Evolutionary conservation across 2,797 vertebrate genomes (phyloP).

Genomic region (Pteronotus mesoamericanus): DNA sequence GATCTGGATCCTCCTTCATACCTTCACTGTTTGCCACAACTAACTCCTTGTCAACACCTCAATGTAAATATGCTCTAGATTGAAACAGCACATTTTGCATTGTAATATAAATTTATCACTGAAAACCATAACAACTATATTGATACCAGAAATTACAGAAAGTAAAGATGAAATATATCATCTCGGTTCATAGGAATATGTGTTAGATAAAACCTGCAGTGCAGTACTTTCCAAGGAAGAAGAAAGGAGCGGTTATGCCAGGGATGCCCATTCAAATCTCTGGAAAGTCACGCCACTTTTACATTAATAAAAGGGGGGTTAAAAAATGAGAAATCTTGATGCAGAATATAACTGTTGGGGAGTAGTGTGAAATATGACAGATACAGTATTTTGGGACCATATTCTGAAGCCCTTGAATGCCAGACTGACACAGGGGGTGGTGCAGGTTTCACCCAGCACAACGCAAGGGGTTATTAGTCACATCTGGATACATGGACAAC

Average conservation of each 20-base stretch:
- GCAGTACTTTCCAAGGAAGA: neutral
- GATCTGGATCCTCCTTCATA: too few species aligned
- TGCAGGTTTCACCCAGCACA: neutral
- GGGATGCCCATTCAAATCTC: neutral
- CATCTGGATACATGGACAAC: too few species aligned
- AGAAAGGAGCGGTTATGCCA: neutral
- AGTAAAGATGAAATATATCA: neutral
- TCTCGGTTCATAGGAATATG: neutral
- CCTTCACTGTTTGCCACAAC: neutral
- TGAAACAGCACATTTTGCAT: neutral
- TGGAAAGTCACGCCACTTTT: neutral
- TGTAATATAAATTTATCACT: neutral
- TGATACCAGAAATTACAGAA: neutral
- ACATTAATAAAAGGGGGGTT: neutral
- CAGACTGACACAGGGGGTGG: rapidly evolving
- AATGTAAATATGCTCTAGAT: neutral
- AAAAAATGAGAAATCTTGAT: neutral
- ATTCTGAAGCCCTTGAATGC: neutral
- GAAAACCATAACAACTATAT: neutral
- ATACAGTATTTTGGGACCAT: neutral
- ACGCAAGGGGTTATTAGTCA: neutral
- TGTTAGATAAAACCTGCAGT: neutral
- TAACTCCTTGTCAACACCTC: neutral
- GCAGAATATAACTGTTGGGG: neutral
- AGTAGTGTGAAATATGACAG: neutral